Evolutionary conservation across 2,113 vertebrate genomes (phyloP).

Genomic region (Felis catus): DNA sequence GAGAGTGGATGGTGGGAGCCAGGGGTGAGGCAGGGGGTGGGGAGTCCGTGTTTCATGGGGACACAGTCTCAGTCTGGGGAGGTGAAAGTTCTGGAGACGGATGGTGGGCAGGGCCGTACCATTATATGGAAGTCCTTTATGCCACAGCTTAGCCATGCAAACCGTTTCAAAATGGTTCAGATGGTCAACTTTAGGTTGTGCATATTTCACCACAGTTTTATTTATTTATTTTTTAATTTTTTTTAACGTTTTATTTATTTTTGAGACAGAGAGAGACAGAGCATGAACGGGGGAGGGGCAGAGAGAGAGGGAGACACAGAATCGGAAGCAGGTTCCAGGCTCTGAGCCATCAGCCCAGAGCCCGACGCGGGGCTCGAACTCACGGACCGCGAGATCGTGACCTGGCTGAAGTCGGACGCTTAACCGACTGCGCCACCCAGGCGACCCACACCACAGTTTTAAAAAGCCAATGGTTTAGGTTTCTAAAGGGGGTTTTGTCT

Average conservation of each 20-base stretch:
- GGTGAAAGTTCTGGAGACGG: neutral
- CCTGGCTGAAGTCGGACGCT: no score
- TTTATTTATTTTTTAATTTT: no score
- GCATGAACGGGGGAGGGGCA: no score
- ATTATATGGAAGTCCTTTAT: neutral
- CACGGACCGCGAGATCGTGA: no score
- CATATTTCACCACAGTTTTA: neutral
- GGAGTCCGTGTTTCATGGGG: neutral
- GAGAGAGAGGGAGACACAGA: no score
- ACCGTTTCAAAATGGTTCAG: neutral
- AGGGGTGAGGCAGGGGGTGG: neutral
- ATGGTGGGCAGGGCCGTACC: neutral
- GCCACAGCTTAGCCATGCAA: neutral
- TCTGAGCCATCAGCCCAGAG: no score
- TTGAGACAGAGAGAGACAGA: no score
- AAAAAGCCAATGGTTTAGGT: neutral
- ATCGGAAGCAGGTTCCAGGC: no score
- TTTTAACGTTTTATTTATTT: no score
- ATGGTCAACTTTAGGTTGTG: neutral
- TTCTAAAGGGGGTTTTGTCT: neutral
- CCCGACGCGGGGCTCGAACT: no score
- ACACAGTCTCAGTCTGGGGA: neutral
- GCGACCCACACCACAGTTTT: neutral
- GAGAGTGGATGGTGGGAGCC: neutral
- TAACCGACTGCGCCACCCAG: no score